Conservation (phyloP, 2,888 invertebrate genomes). For the Calameuta idolon region DNA sequence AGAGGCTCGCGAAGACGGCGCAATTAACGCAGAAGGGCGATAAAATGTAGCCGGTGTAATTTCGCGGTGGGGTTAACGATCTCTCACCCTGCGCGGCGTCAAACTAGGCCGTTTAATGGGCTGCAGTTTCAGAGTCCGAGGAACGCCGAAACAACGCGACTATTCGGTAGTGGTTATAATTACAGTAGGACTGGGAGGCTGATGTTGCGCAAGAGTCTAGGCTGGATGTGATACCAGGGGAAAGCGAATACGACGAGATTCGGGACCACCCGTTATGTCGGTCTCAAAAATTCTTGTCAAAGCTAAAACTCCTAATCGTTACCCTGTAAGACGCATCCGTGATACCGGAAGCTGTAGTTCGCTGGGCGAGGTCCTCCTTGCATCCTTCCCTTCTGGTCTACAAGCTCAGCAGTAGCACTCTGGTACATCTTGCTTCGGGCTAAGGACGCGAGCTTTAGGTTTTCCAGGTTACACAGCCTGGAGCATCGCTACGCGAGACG, state of each 20-base stretch:
- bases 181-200: conserved; percentile 31
- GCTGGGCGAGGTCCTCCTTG: conserved; percentile 52
- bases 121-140: conserved; percentile 22
- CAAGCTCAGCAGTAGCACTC: conserved; percentile 18
- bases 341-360: conserved; percentile 21
- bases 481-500: conserved; percentile 46
- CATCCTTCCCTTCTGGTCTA: conserved; percentile 39
- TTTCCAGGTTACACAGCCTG: conserved; percentile 49
- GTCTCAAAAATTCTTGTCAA: conserved; percentile 55
- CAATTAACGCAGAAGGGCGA: not conserved
- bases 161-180: conserved; percentile 44
- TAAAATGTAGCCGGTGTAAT: not conserved
- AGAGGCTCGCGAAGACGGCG: not conserved
- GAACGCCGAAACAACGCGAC: conserved; percentile 44
- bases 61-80: not conserved
- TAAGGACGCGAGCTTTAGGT: conserved; percentile 45
- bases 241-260: conserved; percentile 44
- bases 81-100: conserved; percentile 12
- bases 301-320: not conserved
- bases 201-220: conserved; percentile 10
- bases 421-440: conserved; percentile 39
- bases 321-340: not conserved
- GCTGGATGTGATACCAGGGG: conserved; percentile 19
- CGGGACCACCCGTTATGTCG: conserved; percentile 56
- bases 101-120: conserved; percentile 35